Evolutionary conservation across 2,797 vertebrate genomes (phyloP), one percentile per base, ranked within the genome.

Genomic region (Danio choprae): DNA sequence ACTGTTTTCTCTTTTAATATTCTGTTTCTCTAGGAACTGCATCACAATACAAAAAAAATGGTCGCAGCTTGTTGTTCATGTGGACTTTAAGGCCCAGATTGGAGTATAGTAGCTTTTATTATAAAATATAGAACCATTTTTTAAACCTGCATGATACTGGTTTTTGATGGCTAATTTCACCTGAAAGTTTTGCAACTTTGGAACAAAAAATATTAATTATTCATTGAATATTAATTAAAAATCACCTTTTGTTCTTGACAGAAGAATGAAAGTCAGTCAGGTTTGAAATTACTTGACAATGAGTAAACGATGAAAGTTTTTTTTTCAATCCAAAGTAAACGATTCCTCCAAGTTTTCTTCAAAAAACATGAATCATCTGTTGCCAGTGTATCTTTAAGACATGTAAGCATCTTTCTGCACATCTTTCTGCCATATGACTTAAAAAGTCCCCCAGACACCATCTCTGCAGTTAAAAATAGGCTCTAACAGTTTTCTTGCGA

Each of bases 401-500:
- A 0, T 4, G 13, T 1, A 46, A n/a, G 50, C 13, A 3, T 48
- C 41, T 77, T 44, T 59, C 3, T 58, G 16, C 5, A 7, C n/a
- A n/a, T n/a, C n/a, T n/a, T n/a, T 64, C 46, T 55, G 36, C 18
- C 15, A 44, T 46, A 9, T 5, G 12, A 6, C 8, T 15, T 15
- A 53, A 53, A 63, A 62, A 65, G 9, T 69, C 10, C 7, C 55
- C 7, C 40, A 65, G 74, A 55, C 38, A 77, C 4, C 20, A 71
- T 36, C 18, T 13, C 6, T 41, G 55, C 4, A 51, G 44, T 60
- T 71, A 55, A 63, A 79, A 18, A 79, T 51, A 74, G 48, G 18
- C 2, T 5, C 63, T 60, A 41, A 69, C 8, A 11, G 60, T 40
- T 81, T 79, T 81, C 16, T 51, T 3, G 6, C 50, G 65, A 75